Percentiles rank a stretch among this genome's conserved stretches.
Conservation (phyloP, 2,797 vertebrate genomes). For the Macropus fuliginosus region DNA sequence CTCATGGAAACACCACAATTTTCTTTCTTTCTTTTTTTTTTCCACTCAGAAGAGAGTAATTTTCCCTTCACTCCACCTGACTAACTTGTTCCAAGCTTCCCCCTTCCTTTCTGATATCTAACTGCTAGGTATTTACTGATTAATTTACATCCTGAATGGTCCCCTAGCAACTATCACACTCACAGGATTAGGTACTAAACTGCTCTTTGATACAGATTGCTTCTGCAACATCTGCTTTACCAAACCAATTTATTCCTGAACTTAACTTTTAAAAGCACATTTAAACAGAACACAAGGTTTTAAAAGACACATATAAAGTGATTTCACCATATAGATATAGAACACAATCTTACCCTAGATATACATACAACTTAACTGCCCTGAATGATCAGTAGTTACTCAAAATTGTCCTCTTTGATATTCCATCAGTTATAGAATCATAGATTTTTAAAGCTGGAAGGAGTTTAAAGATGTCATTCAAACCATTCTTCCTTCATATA, state of each 20-base stretch:
- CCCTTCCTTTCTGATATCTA: conserved; percentile 67
- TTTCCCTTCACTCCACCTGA: conserved; percentile 78
- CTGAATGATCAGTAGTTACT: not conserved
- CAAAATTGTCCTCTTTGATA: not conserved
- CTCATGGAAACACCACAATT: conserved; percentile 60
- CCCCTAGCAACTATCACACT: conserved; percentile 77
- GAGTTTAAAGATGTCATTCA: not conserved
- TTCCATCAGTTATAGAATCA: conserved; percentile 3
- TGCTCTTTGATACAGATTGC: conserved; percentile 59
- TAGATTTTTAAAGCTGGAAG: not conserved
- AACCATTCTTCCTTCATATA: not conserved
- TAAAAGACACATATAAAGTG: not conserved
- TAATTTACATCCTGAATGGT: conserved; percentile 79
- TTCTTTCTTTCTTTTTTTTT: conserved; percentile 55
- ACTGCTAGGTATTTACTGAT: conserved; percentile 71
- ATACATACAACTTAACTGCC: not conserved
- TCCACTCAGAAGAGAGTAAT: conserved; percentile 74
- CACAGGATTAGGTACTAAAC: conserved; percentile 65
- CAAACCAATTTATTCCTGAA: conserved; percentile 31
- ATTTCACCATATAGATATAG: not conserved
- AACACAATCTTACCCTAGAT: not conserved
- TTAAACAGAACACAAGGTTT: not conserved
- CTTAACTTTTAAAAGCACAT: not conserved
- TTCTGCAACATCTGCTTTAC: conserved; percentile 40
- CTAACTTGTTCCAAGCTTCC: conserved; percentile 72